Base-by-base conservation (phyloP, 1,140 invertebrate genomes). In the Drosophila teissieri region DNA sequence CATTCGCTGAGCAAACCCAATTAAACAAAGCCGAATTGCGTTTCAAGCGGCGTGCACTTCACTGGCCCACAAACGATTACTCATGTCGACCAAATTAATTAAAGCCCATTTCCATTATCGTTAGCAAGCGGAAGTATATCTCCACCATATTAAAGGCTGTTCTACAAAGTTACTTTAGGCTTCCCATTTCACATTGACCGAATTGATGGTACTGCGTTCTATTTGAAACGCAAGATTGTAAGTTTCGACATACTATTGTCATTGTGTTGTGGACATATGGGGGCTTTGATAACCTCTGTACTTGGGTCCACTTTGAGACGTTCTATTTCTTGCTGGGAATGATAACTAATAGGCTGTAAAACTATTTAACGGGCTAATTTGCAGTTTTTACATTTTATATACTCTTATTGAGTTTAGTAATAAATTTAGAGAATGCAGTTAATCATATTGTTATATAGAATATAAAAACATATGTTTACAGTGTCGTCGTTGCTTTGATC, bases 1-100 rank as follows among this genome's bases (percentile, higher is more conserved):
- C 10, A 19, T 19, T 31, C 40, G 37, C 39, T 37, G 53, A n/a
- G 53, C 22, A 39, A 54, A 63, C 57, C 39, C 57, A 51, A 15
- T 14, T 34, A 39, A 76, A 76, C 72, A 75, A 76, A 58, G 73
- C 24, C 34, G 2, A 67, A 76, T 49, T 76, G 72, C 73, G 73
- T 54, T 76, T 53, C 34, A 54, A 76, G 53, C 31, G 56, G 31
- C 34, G 57, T 39, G 14, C 46, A 57, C 68, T 55, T n/a, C 24
- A 17, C 4, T 49, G 24, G 24, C 24, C 31, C 24, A 10, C 22
- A 8, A 27, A 37, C 10, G 12, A 75, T 75, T 75, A 74, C 53
- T 67, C 73, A 76, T 31, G 15, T 27, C 57, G 24, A 37, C n/a
- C 27, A 37, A 72, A 44, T 40, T 39, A 55, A 74, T 74, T 74